Evolutionary conservation across 1,140 invertebrate species (phyloP).

Genomic region (Oppia nitens): DNA sequence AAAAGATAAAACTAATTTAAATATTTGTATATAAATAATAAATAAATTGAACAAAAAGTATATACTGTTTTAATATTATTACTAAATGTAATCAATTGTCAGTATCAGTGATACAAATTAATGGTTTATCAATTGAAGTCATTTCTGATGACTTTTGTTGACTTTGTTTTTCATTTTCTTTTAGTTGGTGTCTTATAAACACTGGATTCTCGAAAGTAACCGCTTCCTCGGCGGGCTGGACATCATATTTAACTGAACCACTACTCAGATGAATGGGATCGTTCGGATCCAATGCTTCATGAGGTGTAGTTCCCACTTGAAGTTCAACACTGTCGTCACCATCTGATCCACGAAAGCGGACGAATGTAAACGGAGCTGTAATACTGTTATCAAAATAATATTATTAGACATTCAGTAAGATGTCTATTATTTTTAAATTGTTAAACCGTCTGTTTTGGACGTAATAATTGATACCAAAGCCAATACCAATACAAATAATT

Average conservation of each 20-base stretch:
- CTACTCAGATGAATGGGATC: neutral
- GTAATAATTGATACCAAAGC: too few relatives aligned
- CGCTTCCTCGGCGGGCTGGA: neutral
- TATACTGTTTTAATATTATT: too few relatives aligned
- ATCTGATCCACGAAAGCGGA: slow-evolving; percentile 11
- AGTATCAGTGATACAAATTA: too few relatives aligned
- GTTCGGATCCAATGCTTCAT: slow-evolving; percentile 16
- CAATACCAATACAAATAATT: neutral
- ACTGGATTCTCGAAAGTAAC: slow-evolving; percentile 17
- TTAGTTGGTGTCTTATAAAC: neutral
- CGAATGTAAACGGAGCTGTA: slow-evolving; percentile 16
- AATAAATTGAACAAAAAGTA: too few relatives aligned
- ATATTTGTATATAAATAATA: too few relatives aligned
- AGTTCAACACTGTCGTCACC: slow-evolving; percentile 10
- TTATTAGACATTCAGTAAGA: too few relatives aligned
- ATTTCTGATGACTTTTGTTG: neutral
- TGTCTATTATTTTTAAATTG: too few relatives aligned
- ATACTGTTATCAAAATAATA: slow-evolving; percentile 10
- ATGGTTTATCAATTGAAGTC: neutral
- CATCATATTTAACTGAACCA: neutral
- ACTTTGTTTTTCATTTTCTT: neutral
- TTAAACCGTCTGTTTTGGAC: too few relatives aligned
- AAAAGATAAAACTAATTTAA: too few relatives aligned
- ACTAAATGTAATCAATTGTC: too few relatives aligned
- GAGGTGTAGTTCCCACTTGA: slow-evolving; percentile 18